Evolutionary conservation across 64 coral and sea anemone species (phyloP), one percentile per base, ranked within the genome.

Genomic region (Anthopleura sola): DNA sequence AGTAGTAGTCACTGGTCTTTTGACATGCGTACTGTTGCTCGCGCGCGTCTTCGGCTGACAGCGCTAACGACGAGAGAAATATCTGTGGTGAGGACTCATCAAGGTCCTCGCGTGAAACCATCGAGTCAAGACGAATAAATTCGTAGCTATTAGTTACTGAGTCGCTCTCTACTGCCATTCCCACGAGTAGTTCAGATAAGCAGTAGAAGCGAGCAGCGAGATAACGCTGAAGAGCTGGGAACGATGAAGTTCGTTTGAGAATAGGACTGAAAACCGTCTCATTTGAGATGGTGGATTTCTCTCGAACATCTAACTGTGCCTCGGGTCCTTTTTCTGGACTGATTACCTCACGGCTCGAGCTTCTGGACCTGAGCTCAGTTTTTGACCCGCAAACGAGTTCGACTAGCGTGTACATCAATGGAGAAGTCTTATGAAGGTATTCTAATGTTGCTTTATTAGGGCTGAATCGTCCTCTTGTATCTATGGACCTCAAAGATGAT

Each of bases 201-300:
- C 83, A 78, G 40, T 94, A 90, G 49, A 99, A 81, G 29, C 77
- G 83, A 16, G 87, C 85, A 17, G 86, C 90, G 17, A 99, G 78
- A 69, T 95, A 91, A n/a, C 97, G 90, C 81, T 95, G 97, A 51
- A 99, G 87, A 46, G 87, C 31, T 16, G 90, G 93, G 85, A 92
- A 99, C 37, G 90, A 87, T 20, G 14, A 23, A 34, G 87, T 85
- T 55, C 86, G 80, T 74, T 90, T 76, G 13, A 99, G 49, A 36
- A 89, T 88, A 81, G 71, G 56, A 75, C 87, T 86, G 54, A 99
- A 99, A 36, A 89, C 84, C 26, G 91, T 46, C 31, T 92, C 91
- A 19, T 44, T 66, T 57, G 82, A 39, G 50, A 40, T 37, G 34
- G 11, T 33, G 36, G 82, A 62, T 34, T 68, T 44, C 20, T 20